Evolutionary conservation across 1,140 invertebrate genomes (phyloP), one percentile per base, ranked within the genome.

Genomic region (Calycopis cecrops): DNA sequence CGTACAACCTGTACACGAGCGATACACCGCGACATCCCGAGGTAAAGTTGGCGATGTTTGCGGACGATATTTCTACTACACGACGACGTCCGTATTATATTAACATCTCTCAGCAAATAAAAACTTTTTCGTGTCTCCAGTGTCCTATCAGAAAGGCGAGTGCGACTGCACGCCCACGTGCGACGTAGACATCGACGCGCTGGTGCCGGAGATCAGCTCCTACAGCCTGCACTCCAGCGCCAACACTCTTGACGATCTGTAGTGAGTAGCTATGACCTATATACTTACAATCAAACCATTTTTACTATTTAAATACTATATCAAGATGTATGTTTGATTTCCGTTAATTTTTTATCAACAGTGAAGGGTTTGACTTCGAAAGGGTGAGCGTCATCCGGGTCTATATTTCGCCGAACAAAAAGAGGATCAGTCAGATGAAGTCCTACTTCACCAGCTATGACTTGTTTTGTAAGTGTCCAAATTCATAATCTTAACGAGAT

Each of bases 401-500:
- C 28, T 75, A 63, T 28, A 40, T 73, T 3, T 34, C 50, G 16
- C 59, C 51, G 1, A 54, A 38, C 6, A 58, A 56, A 18, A 61
- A 50, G 6, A 68, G 48, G 8, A 57, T 62, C 0, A 59, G 28
- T 17, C 48, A 63, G 10, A 59, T 66, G 0, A 35, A 48, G 9
- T 59, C 76, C 0, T 72, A 65, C 48, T 79, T 71, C 47, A 61
- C 38, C 3, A 50, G 51, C 9, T 48, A 62, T 9, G 62, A 79
- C 21, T 56, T 80, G 6, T 75, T 80, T 50, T 54, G 77, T 81
- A 60, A 71, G 70, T 68, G 33, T 28, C 21, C 21, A 28, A 28
- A 2, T 28, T n/a, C n/a, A n/a, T n/a, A n/a, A n/a, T n/a, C n/a
- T n/a, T n/a, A n/a, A n/a, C n/a, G n/a, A n/a, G n/a, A n/a, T n/a